Percentiles rank a stretch among this genome's conserved stretches.
These are phyloP conservation scores for Steinernema scapterisci DNA, from an alignment of 2,888 invertebrate species.

Conservation along the genomic window DNA sequence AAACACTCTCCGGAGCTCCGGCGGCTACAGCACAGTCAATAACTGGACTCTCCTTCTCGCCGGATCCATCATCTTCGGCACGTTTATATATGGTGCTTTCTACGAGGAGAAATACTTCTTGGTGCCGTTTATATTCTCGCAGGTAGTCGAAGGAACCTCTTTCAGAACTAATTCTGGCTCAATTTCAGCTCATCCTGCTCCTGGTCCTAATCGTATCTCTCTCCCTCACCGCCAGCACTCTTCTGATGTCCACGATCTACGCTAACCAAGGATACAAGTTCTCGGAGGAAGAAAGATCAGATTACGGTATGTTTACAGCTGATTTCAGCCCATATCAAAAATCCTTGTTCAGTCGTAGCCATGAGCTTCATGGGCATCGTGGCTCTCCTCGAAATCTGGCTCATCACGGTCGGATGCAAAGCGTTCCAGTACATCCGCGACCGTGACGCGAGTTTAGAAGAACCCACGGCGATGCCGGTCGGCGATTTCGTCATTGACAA, in stretches of 20 bases:
- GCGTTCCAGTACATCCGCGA: slow-evolving; percentile 30
- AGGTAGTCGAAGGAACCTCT: not conserved
- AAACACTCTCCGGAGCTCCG: slow-evolving; percentile 9
- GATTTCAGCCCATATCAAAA: too few relatives aligned
- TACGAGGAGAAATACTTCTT: slow-evolving; percentile 28
- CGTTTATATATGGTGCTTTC: slow-evolving; percentile 17
- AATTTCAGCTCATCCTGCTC: not conserved
- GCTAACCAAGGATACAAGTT: slow-evolving; percentile 24
- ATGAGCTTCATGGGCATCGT: slow-evolving; percentile 24
- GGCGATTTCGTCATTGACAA: slow-evolving; percentile 28
- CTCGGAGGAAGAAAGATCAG: slow-evolving; percentile 11
- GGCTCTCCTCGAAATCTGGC: slow-evolving; percentile 15
- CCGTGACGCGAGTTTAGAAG: slow-evolving; percentile 30
- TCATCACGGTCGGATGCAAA: slow-evolving; percentile 19
- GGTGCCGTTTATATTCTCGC: slow-evolving; percentile 18
- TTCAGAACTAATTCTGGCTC: not conserved
- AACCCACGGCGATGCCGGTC: slow-evolving; percentile 27
- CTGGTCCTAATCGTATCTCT: slow-evolving; percentile 4
- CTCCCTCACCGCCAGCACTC: slow-evolving; percentile 4
- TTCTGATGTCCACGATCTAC: slow-evolving; percentile 18
- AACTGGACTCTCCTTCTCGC: slow-evolving; percentile 21
- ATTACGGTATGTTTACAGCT: slow-evolving; percentile 10
- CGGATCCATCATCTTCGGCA: slow-evolving; percentile 20
- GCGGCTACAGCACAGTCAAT: slow-evolving; percentile 6
- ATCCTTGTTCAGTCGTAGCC: slow-evolving; percentile 4